phyloP scores from a whole-genome alignment of 2,113 vertebrate genomes.

The Onychorhynchus coronatus region DNA sequence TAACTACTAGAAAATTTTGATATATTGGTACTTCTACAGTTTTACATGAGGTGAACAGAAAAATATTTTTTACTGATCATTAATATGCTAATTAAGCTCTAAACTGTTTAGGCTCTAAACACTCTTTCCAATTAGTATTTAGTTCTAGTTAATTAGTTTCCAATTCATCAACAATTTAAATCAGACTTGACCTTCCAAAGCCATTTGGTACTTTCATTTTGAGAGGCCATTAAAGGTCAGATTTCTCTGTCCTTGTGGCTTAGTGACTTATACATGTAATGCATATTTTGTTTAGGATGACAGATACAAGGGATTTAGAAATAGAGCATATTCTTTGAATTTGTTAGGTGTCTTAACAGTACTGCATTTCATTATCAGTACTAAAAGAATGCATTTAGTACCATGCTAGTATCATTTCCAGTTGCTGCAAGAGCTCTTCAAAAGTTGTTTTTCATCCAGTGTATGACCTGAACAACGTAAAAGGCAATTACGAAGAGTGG shows the following conservation, averaged over 20 bases:
- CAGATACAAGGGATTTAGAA: slow-evolving; percentile 46
- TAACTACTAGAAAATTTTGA: background rate
- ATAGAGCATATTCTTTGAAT: background rate
- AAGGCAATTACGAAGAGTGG: background rate
- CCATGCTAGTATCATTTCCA: background rate
- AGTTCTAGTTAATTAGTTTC: slow-evolving; percentile 69
- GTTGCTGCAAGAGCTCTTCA: background rate
- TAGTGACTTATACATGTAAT: slow-evolving; percentile 38
- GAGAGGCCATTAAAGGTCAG: slow-evolving; percentile 68
- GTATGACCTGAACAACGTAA: background rate
- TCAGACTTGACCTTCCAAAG: slow-evolving; percentile 74
- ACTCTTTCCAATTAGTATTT: slow-evolving; percentile 58
- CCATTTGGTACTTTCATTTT: slow-evolving; percentile 60
- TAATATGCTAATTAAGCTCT: slow-evolving; percentile 59
- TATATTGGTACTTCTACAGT: slow-evolving; percentile 8
- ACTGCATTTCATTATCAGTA: background rate
- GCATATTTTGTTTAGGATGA: slow-evolving; percentile 48
- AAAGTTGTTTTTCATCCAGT: background rate
- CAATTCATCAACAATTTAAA: slow-evolving; percentile 77
- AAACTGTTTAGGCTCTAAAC: background rate
- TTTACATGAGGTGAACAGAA: slow-evolving; percentile 37
- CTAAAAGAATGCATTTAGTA: background rate
- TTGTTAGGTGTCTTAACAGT: slow-evolving; percentile 40
- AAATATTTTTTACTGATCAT: slow-evolving; percentile 57
- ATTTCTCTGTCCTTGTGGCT: slow-evolving; percentile 51